Base-by-base conservation (phyloP, 1,140 invertebrate genomes). In the Homalodisca vitripennis region DNA sequence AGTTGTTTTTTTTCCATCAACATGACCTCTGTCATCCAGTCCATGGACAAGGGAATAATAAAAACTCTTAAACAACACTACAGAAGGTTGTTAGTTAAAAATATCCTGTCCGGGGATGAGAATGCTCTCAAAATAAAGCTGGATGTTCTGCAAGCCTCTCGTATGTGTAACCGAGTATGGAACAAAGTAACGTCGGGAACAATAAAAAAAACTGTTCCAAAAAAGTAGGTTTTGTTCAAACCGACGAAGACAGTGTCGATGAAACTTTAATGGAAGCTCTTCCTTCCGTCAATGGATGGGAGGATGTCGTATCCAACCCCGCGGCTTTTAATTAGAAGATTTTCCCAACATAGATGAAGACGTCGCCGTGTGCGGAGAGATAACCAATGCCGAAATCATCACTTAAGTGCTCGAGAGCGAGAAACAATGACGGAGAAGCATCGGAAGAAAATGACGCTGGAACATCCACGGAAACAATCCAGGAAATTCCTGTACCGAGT, bases 321-420 rank as follows among this genome's bases (percentile, higher is more conserved):
- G n/a, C 68, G n/a, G n/a, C 31, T 47, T 69, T 31, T 65, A 30
- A 2, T 65, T 47, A 26, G 68, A 69, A 29, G 68, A 69, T 60
- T 69, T 69, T 26, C 3, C 65, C 34, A 69, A 69, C 51, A 60
- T 69, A 12, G 60, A 69, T 65, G 68, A 69, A 69, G 60, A 69
- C 27, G 68, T 69, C 26, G 68, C 68, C n/a, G n/a, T n/a, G n/a
- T n/a, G n/a, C n/a, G n/a, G n/a, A n/a, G n/a, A n/a, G n/a, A n/a
- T n/a, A n/a, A n/a, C n/a, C n/a, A n/a, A n/a, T n/a, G n/a, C n/a
- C n/a, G n/a, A n/a, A n/a, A n/a, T n/a, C n/a, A n/a, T 69, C 46
- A 41, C 68, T 13, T 41, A 64, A 10, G 60, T 64, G 13, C 31
- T 64, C 3, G 41, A 64, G n/a, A 32, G 2, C 29, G 12, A 41